Percentiles rank a stretch among this genome's conserved stretches.
These are phyloP conservation scores for Oncorhynchus kisutch DNA, from an alignment of 2,113 vertebrate genomes.

Conservation along the genomic window DNA sequence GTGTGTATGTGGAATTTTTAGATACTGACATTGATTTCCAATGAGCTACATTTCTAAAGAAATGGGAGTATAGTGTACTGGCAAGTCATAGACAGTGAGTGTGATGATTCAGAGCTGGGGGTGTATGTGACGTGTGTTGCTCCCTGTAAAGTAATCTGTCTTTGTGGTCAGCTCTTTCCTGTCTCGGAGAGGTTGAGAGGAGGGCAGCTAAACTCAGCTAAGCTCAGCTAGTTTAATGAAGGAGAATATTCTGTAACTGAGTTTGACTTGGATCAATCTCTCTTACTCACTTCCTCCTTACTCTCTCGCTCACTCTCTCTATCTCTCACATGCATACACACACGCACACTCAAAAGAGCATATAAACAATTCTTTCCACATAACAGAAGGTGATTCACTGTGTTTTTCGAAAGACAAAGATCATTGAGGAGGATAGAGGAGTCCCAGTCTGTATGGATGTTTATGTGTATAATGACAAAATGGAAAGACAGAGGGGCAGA, in stretches of 20 bases:
- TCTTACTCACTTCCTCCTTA: no score
- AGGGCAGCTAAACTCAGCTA: neutral
- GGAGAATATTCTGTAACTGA: neutral
- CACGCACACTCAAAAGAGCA: no score
- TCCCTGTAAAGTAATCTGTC: conserved; percentile 8
- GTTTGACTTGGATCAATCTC: no score
- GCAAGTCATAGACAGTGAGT: neutral
- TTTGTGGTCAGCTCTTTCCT: conserved; percentile 28
- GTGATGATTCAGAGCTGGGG: neutral
- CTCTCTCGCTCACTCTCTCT: no score
- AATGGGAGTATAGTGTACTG: neutral
- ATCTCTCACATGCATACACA: no score
- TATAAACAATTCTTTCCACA: neutral
- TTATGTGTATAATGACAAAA: neutral
- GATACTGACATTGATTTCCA: neutral
- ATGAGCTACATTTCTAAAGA: neutral
- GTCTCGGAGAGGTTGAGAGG: neutral
- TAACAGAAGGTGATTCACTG: neutral
- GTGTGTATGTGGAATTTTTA: neutral
- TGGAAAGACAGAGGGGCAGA: neutral
- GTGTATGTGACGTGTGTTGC: neutral
- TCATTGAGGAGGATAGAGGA: neutral
- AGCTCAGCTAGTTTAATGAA: neutral
- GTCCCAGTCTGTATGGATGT: neutral
- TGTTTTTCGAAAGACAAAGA: neutral